Conservation (phyloP, 2,888 invertebrate species). For the Diloba caeruleocephala region DNA sequence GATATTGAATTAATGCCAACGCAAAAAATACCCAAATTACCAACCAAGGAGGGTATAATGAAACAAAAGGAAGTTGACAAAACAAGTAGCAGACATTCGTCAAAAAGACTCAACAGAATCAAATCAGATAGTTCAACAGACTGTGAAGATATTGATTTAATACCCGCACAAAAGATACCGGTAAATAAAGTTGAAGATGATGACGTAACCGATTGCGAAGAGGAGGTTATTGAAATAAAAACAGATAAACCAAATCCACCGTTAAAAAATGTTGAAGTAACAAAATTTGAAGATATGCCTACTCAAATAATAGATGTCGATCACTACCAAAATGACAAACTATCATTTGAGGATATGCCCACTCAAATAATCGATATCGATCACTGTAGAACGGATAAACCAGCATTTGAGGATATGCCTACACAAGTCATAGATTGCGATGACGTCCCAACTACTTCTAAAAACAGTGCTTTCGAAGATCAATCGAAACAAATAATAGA, state of each 20-base stretch:
- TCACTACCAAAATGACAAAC: constrained; percentile 23
- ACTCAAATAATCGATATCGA: constrained; percentile 60
- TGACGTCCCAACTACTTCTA: constrained; percentile 17
- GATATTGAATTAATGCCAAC: constrained; percentile 65
- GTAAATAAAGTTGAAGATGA: constrained; percentile 54
- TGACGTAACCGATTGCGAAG: constrained; percentile 71
- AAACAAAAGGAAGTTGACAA: constrained; percentile 2
- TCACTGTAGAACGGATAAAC: constrained; percentile 23
- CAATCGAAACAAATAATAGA: constrained; percentile 69
- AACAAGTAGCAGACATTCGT: constrained; percentile 5
- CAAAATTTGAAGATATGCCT: constrained; percentile 53
- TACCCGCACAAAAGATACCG: constrained; percentile 53
- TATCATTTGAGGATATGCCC: constrained; percentile 56
- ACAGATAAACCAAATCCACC: constrained; percentile 32
- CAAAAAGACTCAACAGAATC: constrained; percentile 49
- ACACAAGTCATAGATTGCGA: constrained; percentile 66
- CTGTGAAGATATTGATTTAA: constrained; percentile 58
- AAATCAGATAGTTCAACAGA: constrained; percentile 62
- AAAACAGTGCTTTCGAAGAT: constrained; percentile 60
- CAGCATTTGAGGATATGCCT: constrained; percentile 63
- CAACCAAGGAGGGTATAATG: constrained; percentile 2
- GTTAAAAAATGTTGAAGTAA: constrained; percentile 5
- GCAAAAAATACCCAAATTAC: constrained; percentile 56
- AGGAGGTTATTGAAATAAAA: constrained; percentile 48
- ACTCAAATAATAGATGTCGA: constrained; percentile 60